A percentile compares a stretch with the other conserved stretches of the same genome.
Conservation (phyloP, 2,797 vertebrate species). For the Onychomys arenicola region DNA sequence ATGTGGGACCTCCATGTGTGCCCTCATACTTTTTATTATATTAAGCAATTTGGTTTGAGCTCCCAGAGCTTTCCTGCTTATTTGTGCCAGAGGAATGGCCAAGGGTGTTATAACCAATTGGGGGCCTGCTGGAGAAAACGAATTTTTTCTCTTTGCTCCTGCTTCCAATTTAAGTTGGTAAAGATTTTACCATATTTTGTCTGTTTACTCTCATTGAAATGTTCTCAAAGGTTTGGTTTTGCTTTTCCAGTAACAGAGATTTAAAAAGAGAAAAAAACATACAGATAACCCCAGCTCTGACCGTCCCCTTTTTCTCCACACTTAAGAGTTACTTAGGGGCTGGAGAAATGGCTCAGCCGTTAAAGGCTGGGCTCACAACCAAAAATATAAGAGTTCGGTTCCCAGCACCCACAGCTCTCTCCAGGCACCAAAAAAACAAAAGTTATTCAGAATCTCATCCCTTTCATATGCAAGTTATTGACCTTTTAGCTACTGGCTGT, state of each 20-base stretch:
- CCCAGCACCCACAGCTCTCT: no score
- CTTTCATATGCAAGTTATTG: slow-evolving; percentile 57
- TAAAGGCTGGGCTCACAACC: no score
- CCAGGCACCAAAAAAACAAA: no score
- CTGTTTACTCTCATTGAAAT: slow-evolving; percentile 55
- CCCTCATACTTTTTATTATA: slow-evolving; percentile 74
- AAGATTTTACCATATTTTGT: slow-evolving; percentile 69
- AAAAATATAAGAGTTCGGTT: no score
- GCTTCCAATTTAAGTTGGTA: slow-evolving; percentile 65
- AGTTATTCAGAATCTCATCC: slow-evolving; percentile 30
- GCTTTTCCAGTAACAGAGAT: slow-evolving; percentile 48
- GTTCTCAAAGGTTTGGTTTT: slow-evolving; percentile 60
- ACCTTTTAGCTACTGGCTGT: slow-evolving; percentile 27
- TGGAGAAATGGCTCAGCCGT: no score
- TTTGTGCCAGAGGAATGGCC: slow-evolving; percentile 67
- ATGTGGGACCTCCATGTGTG: slow-evolving; percentile 53
- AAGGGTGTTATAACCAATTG: not conserved
- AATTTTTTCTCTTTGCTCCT: slow-evolving; percentile 47
- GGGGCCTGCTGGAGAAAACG: not conserved
- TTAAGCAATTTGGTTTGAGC: slow-evolving; percentile 63
- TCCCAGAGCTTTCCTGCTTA: slow-evolving; percentile 59
- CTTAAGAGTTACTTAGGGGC: not conserved
- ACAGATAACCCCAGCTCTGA: not conserved
- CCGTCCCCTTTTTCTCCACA: not conserved
- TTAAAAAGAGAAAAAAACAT: not conserved